Evolutionary conservation across 2,888 invertebrate species (phyloP).

Genomic region (Mayetiola destructor): DNA sequence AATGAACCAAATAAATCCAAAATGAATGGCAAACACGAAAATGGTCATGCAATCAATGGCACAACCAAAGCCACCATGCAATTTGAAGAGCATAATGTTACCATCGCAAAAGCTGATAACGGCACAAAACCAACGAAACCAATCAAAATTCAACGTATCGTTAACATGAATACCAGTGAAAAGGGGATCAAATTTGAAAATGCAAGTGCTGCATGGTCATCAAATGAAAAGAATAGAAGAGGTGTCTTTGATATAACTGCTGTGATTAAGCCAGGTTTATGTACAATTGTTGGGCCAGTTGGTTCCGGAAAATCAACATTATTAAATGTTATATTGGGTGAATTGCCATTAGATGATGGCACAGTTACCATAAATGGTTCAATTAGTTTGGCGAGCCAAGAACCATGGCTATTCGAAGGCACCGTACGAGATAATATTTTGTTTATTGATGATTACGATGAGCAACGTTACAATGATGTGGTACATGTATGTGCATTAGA

Average conservation of each 20-base stretch:
- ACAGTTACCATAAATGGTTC: conserved; percentile 44
- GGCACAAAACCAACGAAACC: background rate
- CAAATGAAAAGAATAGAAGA: background rate
- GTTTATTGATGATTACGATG: conserved; percentile 41
- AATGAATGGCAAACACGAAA: background rate
- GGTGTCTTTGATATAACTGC: background rate
- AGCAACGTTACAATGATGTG: conserved; percentile 32
- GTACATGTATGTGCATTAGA: conserved; percentile 45
- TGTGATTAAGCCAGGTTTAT: background rate
- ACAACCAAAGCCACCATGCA: background rate
- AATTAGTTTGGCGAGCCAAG: conserved; percentile 49
- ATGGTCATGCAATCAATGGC: background rate
- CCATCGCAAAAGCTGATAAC: background rate
- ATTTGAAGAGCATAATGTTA: background rate
- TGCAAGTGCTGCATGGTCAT: conserved; percentile 16
- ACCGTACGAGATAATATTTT: conserved; percentile 55
- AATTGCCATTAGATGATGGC: conserved; percentile 48
- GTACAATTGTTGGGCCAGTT: conserved; percentile 46
- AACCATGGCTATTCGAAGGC: conserved; percentile 47
- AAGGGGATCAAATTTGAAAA: conserved; percentile 5
- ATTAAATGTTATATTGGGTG: conserved; percentile 56
- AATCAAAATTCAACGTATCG: background rate
- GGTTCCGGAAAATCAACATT: conserved; percentile 62
- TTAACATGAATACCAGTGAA: background rate
- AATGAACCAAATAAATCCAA: background rate